Base-by-base conservation (phyloP, 2,113 vertebrate species). In the Neolamprologus variostigma region DNA sequence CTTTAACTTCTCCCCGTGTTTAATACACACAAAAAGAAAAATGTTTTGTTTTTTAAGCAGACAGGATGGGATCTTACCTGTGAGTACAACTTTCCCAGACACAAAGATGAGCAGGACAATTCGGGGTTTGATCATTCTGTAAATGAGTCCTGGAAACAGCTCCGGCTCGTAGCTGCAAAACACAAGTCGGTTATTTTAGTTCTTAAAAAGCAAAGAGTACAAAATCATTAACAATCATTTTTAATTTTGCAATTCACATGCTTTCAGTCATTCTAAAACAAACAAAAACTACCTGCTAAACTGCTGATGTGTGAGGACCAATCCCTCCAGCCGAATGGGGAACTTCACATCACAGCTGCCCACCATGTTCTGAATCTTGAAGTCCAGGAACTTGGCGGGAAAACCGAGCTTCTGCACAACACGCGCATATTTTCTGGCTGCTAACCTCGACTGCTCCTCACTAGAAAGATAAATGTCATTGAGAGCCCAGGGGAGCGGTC, bases 281-380 rank as follows among this genome's bases (percentile, higher is more conserved):
- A n/a, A 86, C 61, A n/a, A 8, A 61, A 59, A 3, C 89, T 85
- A 99, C 99, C 99, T 99, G 96, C 98, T 99, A 89, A 99, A 99
- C 95, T 99, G 98, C 84, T 99, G 99, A 93, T 99, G 99, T 61
- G 99, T 99, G 10, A 99, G 97, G 80, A 99, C 98, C 55, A 99
- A 90, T 55, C 98, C 98, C 89, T 99, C 99, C 82, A 99, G 94
- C 79, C 99, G 95, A 85, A 99, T 99, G 8, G 99, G 99, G 90
- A 99, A 99, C 93, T 99, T 99, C 83, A 99, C 99, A 12, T 99
- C 99, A 31, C 98, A 99, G 92, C 98, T 99, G 73, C 99, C 99
- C 89, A 99, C 98, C 99, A 99, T 99, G 93, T 99, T 99, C 94
- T 99, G 99, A 94, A 99, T 99, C 95, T 99, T 99, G 91, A 99